Evolutionary conservation across 2,113 vertebrate genomes (phyloP), one percentile per base, ranked within the genome.

Genomic region (Lepus timidus): DNA sequence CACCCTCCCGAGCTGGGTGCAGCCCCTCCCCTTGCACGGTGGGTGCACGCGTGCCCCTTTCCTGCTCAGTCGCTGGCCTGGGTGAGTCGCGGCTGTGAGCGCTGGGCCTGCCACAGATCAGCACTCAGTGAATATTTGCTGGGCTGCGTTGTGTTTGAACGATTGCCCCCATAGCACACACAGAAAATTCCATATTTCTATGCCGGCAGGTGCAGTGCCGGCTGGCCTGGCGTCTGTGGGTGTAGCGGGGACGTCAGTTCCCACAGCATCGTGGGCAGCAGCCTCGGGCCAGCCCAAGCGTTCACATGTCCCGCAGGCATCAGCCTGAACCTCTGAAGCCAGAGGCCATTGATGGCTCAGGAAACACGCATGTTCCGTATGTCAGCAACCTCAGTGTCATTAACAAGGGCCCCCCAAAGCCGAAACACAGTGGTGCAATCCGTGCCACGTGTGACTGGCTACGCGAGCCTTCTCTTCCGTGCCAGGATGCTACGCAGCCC

Each of bases 121-220:
- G 67, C 27, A 51, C 67, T 83, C 29, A 4, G 12, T 51, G 64
- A 44, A 76, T 36, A 84, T 75, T 68, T 51, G 75, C n/a, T 52
- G 49, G 52, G 39, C 16, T 82, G 29, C 64, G 58, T 33, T 78
- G 85, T 27, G 79, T 87, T 82, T 93, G 76, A 96, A 51, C 93
- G 55, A 71, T 20, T 61, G 33, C 10, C 78, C 70, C 7, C 58
- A 11, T 65, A 67, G 51, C 19, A 83, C 39, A 22, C 1, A 16
- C 20, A 52, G 86, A 65, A 65, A 33, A 36, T 88, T 73, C 51
- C 80, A 51, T 20, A 58, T 83, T 82, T 83, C 75, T 88, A 51
- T 79, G 85, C 78, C 64, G 67, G 89, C 17, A 67, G 55, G 33
- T 3, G 10, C 49, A 36, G 9, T 88, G 68, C 36, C 89, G 84